Base-by-base conservation (phyloP, 2,113 vertebrate genomes). In the Orycteropus afer region DNA sequence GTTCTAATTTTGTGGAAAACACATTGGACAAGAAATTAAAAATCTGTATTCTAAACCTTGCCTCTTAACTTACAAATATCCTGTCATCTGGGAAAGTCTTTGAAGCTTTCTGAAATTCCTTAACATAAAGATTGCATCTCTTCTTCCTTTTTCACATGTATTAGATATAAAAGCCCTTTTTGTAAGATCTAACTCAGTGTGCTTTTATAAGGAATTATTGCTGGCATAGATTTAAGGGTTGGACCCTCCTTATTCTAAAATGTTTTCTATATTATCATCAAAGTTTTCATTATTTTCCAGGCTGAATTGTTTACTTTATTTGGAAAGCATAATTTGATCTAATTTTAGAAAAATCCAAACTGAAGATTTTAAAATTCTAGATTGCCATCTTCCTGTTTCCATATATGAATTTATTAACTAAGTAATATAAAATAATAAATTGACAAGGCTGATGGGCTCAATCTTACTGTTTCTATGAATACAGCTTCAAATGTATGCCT, bases 331-430 rank as follows among this genome's bases (percentile, higher is more conserved):
- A 84, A 84, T 85, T 88, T 85, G 11, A 82, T 93, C 32, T 90
- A 34, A 77, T 91, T 87, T 93, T 84, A 90, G 78, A n/a, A 92
- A 71, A 91, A 82, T 49, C 55, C 59, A 69, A 73, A 80, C 9
- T 63, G 32, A 73, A 94, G 51, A 8, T 7, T 87, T 88, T 93
- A 77, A 40, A 79, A 67, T 90, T 90, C 17, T 71, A 27, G 9
- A 20, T 88, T 92, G 42, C 34, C 13, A 63, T 71, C 76, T 93
- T 81, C 14, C n/a, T 20, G 11, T 83, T 87, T 84, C 32, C 81
- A 12, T 69, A 42, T 61, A 32, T 86, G 73, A 37, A 22, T 32
- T 0, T 84, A 77, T 77, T 93, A 90, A 80, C 5, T 55, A 6
- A 15, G 18, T 65, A 3, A 63, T 74, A 57, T 67, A 22, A 90